A percentile compares a stretch with the other conserved stretches of the same genome.
These are phyloP conservation scores for Colossoma macropomum DNA, from an alignment of 2,113 vertebrate species.

Conservation along the genomic window DNA sequence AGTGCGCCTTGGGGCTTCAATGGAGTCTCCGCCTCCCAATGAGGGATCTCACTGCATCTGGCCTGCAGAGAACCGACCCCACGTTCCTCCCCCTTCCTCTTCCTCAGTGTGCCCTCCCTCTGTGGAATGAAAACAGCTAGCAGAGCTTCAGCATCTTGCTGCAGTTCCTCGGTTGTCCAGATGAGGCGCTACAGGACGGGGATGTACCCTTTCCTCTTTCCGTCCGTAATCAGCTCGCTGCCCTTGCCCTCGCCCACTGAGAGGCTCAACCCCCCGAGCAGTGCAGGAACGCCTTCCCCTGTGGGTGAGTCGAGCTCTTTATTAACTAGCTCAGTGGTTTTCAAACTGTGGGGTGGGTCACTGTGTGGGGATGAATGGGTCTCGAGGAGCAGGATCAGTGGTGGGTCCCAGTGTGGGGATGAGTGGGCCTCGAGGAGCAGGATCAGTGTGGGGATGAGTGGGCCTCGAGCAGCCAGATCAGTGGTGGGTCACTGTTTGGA, in stretches of 20 bases:
- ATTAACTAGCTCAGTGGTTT: neutral
- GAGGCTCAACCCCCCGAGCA: slow-evolving; percentile 83
- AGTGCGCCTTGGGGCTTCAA: slow-evolving; percentile 48
- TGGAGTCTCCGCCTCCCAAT: slow-evolving; percentile 61
- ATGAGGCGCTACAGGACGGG: slow-evolving; percentile 89
- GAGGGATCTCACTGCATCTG: slow-evolving; percentile 34
- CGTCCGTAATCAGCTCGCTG: slow-evolving; percentile 89
- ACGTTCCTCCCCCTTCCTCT: slow-evolving; percentile 41
- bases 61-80: slow-evolving; percentile 21
- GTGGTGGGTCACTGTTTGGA: too few species aligned
- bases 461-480: too few species aligned
- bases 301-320: slow-evolving; percentile 82
- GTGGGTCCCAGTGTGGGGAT: too few species aligned
- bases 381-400: too few species aligned
- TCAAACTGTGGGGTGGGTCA: too few species aligned
- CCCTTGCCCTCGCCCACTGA: slow-evolving; percentile 81
- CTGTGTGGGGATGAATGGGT: too few species aligned
- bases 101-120: slow-evolving; percentile 45
- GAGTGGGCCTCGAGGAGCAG: too few species aligned
- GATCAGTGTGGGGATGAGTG: too few species aligned
- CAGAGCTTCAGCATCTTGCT: slow-evolving; percentile 80
- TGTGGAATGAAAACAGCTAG: slow-evolving; percentile 87
- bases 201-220: slow-evolving; percentile 89
- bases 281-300: slow-evolving; percentile 88
- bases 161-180: slow-evolving; percentile 85